Conservation (phyloP, 37 sponge, comb jelly and placozoan genomes). For the Petrosia ficiformis region DNA sequence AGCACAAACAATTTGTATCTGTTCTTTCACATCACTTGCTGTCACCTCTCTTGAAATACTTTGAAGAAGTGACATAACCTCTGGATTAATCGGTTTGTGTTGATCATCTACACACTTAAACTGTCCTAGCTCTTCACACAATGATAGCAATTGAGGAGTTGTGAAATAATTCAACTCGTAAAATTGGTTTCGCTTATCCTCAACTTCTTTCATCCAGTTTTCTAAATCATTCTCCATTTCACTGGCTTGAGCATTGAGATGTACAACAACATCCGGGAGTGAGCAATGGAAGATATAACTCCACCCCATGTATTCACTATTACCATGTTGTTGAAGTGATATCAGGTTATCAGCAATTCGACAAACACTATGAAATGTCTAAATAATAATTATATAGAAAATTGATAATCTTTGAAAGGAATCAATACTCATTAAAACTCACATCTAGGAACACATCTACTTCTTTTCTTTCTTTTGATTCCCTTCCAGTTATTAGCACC, state of each 20-base stretch:
- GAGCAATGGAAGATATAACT: constrained; percentile 21
- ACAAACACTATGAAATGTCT: constrained; percentile 35
- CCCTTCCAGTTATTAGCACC: constrained; percentile 57
- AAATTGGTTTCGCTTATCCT: constrained; percentile 11
- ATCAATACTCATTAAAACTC: background rate
- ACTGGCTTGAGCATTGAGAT: constrained; percentile 13
- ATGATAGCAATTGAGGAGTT: constrained; percentile 42
- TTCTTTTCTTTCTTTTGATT: constrained; percentile 35
- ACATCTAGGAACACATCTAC: constrained; percentile 49
- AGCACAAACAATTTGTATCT: background rate
- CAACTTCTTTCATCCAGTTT: constrained; percentile 26
- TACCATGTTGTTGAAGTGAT: constrained; percentile 27
- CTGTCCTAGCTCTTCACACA: constrained; percentile 41
- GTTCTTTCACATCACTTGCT: background rate
- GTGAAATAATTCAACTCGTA: constrained; percentile 72
- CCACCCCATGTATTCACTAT: constrained; percentile 43
- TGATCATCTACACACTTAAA: background rate
- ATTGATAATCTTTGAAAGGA: background rate
- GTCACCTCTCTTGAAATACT: constrained; percentile 34
- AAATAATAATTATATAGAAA: background rate
- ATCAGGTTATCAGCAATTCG: constrained; percentile 38
- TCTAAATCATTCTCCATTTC: constrained; percentile 41
- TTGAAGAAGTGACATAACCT: constrained; percentile 23
- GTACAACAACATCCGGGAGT: background rate
- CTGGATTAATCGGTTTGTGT: constrained; percentile 7